Percentiles rank a stretch among this genome's conserved stretches.
phyloP scores from a whole-genome alignment of 92 coral and sea anemone species.

The Epizoanthus stellaris region DNA sequence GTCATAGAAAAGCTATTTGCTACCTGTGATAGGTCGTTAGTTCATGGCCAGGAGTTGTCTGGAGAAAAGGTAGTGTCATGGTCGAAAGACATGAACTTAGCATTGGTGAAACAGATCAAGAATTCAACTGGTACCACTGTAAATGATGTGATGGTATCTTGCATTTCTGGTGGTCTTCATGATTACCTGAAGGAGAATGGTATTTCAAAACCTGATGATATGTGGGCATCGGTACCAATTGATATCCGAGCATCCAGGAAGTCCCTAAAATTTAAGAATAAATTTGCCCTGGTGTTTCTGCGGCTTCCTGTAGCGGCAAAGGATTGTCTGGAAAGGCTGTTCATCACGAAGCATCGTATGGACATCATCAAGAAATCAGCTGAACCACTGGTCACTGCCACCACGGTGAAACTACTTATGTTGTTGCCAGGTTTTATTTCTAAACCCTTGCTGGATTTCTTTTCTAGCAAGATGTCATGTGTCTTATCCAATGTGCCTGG shows the following conservation, averaged over 20 bases:
- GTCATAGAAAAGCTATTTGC: conserved; percentile 74
- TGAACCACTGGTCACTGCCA: conserved; percentile 86
- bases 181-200: conserved; percentile 69
- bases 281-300: conserved; percentile 92
- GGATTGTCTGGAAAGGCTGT: conserved; percentile 79
- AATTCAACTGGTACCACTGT: conserved; percentile 87
- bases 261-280: conserved; percentile 80
- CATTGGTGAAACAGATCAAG: conserved; percentile 84
- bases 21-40: conserved; percentile 71
- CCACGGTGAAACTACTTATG: conserved; percentile 81
- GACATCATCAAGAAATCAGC: conserved; percentile 93
- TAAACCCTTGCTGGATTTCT: conserved; percentile 76
- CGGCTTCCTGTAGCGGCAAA: conserved; percentile 82
- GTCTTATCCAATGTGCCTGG: conserved; percentile 98
- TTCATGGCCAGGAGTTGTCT: conserved; percentile 86
- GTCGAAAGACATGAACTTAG: conserved; percentile 86
- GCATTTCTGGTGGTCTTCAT: conserved; percentile 88
- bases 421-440: conserved; percentile 86
- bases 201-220: conserved; percentile 70
- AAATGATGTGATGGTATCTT: conserved; percentile 97
- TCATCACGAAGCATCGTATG: conserved; percentile 89
- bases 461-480: conserved; percentile 84
- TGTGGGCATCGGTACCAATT: conserved; percentile 96
- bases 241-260: conserved; percentile 85
- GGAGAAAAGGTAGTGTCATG: conserved; percentile 89